Base-by-base conservation (phyloP, 2,888 invertebrate genomes). In the Drosophila anomalata region DNA sequence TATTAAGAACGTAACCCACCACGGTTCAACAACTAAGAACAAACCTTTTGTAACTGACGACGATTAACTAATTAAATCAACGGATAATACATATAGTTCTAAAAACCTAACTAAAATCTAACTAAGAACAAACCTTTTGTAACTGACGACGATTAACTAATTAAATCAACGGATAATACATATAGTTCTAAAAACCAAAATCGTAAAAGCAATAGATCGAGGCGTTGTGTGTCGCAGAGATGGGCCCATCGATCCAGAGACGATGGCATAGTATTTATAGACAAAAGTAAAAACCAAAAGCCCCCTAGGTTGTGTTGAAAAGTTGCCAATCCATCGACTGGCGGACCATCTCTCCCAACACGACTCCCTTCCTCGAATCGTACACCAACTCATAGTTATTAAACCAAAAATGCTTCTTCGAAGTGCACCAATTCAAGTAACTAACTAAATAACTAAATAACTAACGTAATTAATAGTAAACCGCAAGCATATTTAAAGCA, bases 1-100 rank as follows among this genome's bases (percentile, higher is more conserved):
- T 70, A 74, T 75, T 83, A 83, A 85, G 78, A 84, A 87, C 74
- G 82, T 79, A 87, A 87, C 84, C 84, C 84, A 85, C 84, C 84
- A 85, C 86, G 84, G 84, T 85, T 87, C 84, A 81, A 79, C 71
- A 76, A 81, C 79, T 81, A 77, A 67, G 86, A 83, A 87, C 81
- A 81, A 84, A 83, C 79, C 60, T 83, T 83, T 83, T 83, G 73
- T 85, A 85, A 78, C 72, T 85, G 78, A 80, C 72, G 77, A 44
- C 44, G 22, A 44, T 22, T 69, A 65, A 72, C 52, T 53, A 62
- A 51, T 22, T 51, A 36, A 42, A 42, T 17, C 39, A 17, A 17
- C 17, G 17, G 17, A 17, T 17, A 36, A 31, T 39, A 26, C 41
- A 46, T 51, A 48, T 17, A 36, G 26, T 14, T 42, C 5, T 29